A percentile compares a stretch with the other conserved stretches of the same genome.
These are phyloP conservation scores for Lasius platythorax DNA, from an alignment of 2,888 invertebrate species.

Conservation along the genomic window DNA sequence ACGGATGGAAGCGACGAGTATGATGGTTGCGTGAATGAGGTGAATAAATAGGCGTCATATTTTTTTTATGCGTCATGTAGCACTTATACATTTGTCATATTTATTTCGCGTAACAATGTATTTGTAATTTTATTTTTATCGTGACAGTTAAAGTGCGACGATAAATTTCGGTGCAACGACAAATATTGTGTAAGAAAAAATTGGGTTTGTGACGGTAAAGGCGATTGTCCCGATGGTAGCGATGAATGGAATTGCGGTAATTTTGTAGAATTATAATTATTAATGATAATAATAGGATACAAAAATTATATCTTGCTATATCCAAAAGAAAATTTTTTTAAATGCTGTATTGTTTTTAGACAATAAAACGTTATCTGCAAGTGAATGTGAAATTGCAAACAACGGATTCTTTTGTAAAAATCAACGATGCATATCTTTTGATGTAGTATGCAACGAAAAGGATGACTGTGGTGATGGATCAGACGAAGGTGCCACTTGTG, in stretches of 20 bases:
- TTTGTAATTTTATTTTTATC: constrained; percentile 27
- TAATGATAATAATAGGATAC: not conserved
- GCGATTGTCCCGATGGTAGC: constrained; percentile 90
- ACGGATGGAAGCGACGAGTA: constrained; percentile 85
- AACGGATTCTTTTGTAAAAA: constrained; percentile 87
- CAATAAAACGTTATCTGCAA: constrained; percentile 78
- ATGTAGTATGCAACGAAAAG: constrained; percentile 87
- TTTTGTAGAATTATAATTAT: constrained; percentile 62
- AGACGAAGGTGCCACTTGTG: constrained; percentile 87
- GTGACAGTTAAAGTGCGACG: constrained; percentile 85
- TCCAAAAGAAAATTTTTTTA: not conserved
- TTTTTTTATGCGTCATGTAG: not conserved
- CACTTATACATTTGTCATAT: not conserved
- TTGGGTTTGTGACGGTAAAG: constrained; percentile 89
- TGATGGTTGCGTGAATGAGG: constrained; percentile 78
- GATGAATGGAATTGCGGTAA: constrained; percentile 91
- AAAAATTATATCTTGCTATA: constrained; percentile 31
- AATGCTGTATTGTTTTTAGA: constrained; percentile 75
- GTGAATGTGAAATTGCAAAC: constrained; percentile 86
- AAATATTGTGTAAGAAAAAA: constrained; percentile 90
- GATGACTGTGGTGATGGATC: constrained; percentile 88
- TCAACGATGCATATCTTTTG: constrained; percentile 87
- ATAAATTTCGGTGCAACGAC: constrained; percentile 89
- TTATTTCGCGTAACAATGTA: not conserved
- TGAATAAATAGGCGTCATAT: constrained; percentile 60